Base-by-base conservation (phyloP, 2,797 vertebrate genomes). In the Dipus sagitta region DNA sequence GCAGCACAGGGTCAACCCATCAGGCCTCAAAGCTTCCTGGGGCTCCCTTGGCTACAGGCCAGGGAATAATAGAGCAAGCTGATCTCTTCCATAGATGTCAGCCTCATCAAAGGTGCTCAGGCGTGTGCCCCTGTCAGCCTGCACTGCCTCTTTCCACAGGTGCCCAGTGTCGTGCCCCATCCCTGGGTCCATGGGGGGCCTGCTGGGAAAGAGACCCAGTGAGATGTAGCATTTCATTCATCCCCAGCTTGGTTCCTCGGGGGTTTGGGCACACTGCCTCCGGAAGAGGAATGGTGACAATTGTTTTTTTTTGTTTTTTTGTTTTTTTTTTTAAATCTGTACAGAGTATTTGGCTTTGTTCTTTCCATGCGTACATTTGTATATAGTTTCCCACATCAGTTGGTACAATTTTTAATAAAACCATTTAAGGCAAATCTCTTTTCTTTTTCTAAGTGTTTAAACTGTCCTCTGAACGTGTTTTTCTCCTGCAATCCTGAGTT, bases 401-500 rank as follows among this genome's bases (percentile, higher is more conserved):
- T 98, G 98, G 98, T 98, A 98, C 98, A 97, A 94, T 98, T 98
- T 98, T 98, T 98, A 98, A 98, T 98, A 98, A 98, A 98, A 98
- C 78, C 97, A 93, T 98, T 95, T 97, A 97, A 98, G 98, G 97
- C 88, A 93, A 94, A 90, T 80, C 38, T 93, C 92, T 79, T 84
- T 79, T 84, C 81, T 97, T 75, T 97, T 72, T 76, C 71, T 34
- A 78, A 88, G 92, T 64, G 38, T 13, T 84, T 24, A 70, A 72
- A 79, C 74, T 13, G 52, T 67, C 58, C 84, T 64, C 11, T 7
- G 7, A 13, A 30, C 9, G 34, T 67, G 62, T 15, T 88, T 81
- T 32, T 21, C 28, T 7, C 65, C 18, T 21, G 8, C 14, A 23
- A 26, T 26, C 64, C 28, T 28, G 47, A 54, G 34, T 71, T 30